A percentile compares a stretch with the other conserved stretches of the same genome.
Conservation (phyloP, 2,797 vertebrate species). For the Paguma larvata region DNA sequence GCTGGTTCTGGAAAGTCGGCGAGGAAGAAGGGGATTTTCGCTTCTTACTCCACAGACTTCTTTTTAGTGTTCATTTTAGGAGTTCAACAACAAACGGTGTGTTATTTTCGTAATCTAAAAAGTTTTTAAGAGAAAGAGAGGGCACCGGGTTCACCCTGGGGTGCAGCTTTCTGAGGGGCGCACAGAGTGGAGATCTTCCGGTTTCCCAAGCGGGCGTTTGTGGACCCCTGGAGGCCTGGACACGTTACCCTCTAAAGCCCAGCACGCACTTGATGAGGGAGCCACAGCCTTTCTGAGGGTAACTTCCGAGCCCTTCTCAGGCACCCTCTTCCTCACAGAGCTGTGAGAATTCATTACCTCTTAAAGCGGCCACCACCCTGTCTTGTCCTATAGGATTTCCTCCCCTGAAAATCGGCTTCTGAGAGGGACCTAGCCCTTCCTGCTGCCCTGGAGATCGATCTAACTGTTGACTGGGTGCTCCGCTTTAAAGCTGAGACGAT, state of each 20-base stretch:
- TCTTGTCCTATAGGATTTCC: neutral
- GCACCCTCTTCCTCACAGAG: neutral
- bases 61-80: neutral
- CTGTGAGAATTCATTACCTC: neutral
- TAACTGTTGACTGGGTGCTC: neutral
- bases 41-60: neutral
- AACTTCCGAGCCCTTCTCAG: neutral
- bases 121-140: neutral
- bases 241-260: neutral
- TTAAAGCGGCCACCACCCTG: neutral
- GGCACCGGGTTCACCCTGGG: neutral
- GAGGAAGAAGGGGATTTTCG: neutral
- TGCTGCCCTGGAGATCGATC: neutral
- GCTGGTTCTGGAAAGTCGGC: neutral
- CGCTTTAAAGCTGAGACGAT: neutral
- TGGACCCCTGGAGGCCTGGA: neutral
- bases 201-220: neutral
- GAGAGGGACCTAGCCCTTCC: neutral
- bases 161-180: neutral
- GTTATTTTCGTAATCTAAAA: neutral
- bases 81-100: slow-evolving; percentile 20
- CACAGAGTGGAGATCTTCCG: neutral
- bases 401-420: neutral
- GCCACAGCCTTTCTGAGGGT: neutral
- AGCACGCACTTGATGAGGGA: neutral